These are phyloP conservation scores for Willowsia nigromaculata DNA, from an alignment of 2,888 invertebrate genomes.

Conservation along the genomic window DNA sequence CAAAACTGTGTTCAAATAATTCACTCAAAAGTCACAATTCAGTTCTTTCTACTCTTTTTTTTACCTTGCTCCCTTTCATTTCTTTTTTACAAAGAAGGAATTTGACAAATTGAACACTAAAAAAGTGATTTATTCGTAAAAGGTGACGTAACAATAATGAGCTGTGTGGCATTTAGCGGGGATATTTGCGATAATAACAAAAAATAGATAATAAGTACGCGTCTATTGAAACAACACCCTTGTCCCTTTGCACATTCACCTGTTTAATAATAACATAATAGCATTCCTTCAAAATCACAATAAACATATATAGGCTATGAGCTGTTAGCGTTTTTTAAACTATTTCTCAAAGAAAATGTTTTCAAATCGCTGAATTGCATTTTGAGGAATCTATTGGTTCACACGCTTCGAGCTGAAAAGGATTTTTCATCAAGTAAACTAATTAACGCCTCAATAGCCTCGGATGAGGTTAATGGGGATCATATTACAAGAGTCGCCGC, in stretches of 20 bases:
- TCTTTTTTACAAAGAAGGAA: neutral
- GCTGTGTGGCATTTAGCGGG: neutral
- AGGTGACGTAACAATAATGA: constrained; percentile 30
- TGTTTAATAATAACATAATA: neutral
- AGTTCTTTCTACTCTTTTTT: neutral
- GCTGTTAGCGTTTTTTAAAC: too few species aligned
- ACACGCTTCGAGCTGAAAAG: neutral
- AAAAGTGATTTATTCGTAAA: constrained; percentile 34
- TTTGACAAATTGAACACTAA: constrained; percentile 29
- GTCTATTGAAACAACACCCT: neutral
- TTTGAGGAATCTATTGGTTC: neutral
- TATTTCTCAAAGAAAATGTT: neutral
- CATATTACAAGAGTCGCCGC: neutral
- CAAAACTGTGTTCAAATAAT: neutral
- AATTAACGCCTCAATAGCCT: constrained; percentile 37
- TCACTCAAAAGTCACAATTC: neutral
- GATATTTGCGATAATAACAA: neutral
- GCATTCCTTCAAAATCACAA: neutral
- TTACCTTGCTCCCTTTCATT: constrained; percentile 57
- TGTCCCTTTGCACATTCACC: neutral
- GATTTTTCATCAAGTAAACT: neutral
- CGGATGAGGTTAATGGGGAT: constrained; percentile 32
- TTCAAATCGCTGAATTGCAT: too few species aligned
- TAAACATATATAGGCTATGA: neutral
- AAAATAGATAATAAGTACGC: too few species aligned